Evolutionary conservation across 2,888 invertebrate genomes (phyloP).

Genomic region (Antheraea yamamai): DNA sequence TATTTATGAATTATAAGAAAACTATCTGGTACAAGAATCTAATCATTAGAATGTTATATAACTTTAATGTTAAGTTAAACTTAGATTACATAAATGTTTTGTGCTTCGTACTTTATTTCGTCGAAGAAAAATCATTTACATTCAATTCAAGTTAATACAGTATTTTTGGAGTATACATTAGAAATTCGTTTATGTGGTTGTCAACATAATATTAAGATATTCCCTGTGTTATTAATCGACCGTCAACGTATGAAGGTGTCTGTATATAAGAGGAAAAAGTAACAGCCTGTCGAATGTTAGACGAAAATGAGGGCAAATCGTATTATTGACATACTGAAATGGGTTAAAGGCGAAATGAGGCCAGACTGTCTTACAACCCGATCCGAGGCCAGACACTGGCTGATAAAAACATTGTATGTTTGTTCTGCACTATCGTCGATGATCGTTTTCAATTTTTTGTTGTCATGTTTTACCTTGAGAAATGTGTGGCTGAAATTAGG

Average conservation of each 20-base stretch:
- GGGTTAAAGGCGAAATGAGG: slow-evolving; percentile 19
- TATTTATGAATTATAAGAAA: no score
- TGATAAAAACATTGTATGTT: slow-evolving; percentile 9
- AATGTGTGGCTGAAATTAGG: no score
- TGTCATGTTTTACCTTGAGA: no score
- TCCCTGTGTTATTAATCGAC: not conserved
- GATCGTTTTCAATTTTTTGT: not conserved
- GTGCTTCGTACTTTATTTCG: no score
- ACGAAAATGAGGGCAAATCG: slow-evolving; percentile 27
- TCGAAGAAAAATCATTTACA: no score
- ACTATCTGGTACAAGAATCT: no score
- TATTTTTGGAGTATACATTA: no score
- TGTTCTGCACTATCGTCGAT: slow-evolving; percentile 5
- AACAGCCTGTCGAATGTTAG: slow-evolving; percentile 16
- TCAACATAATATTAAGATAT: not conserved
- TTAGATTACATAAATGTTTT: no score
- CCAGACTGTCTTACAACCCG: slow-evolving; percentile 22
- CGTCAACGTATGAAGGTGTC: not conserved
- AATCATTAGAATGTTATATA: no score
- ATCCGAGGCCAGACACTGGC: slow-evolving; percentile 11
- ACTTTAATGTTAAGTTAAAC: no score
- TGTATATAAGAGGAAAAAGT: not conserved
- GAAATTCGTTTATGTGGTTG: no score
- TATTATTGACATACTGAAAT: slow-evolving; percentile 36
- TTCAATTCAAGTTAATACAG: no score